Percentiles rank a stretch among this genome's conserved stretches.
These are phyloP conservation scores for Laothoe populi DNA, from an alignment of 2,888 invertebrate genomes.

Conservation along the genomic window DNA sequence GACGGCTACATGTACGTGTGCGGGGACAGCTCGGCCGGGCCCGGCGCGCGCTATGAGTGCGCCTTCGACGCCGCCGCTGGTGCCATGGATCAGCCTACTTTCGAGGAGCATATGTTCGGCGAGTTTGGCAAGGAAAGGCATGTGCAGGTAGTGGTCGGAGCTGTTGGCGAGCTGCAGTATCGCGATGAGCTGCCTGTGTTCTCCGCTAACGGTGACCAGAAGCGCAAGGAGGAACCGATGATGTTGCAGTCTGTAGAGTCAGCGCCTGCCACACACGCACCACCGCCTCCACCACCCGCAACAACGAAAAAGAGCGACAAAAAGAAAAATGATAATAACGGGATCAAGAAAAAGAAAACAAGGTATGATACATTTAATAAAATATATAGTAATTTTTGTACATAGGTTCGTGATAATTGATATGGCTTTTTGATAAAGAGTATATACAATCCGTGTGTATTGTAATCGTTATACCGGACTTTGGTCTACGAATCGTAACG, in stretches of 20 bases:
- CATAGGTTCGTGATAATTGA: neutral
- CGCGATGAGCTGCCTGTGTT: slow-evolving; percentile 75
- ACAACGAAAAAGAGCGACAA: slow-evolving; percentile 89
- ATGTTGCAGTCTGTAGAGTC: slow-evolving; percentile 69
- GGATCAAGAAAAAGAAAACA: slow-evolving; percentile 96
- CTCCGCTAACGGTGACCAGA: slow-evolving; percentile 54
- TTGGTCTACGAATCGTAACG: neutral
- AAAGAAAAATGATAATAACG: slow-evolving; percentile 93
- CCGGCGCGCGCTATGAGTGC: slow-evolving; percentile 74
- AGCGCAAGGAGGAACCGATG: slow-evolving; percentile 75
- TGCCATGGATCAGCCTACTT: slow-evolving; percentile 87
- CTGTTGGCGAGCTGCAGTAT: slow-evolving; percentile 81
- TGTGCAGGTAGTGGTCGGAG: slow-evolving; percentile 78
- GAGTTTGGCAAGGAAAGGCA: slow-evolving; percentile 88
- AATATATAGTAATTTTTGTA: neutral
- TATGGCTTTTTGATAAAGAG: neutral
- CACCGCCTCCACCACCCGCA: slow-evolving; percentile 69
- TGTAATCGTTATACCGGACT: neutral
- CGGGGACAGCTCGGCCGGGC: slow-evolving; percentile 62
- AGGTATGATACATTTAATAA: slow-evolving; percentile 82
- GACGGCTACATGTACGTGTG: slow-evolving; percentile 81
- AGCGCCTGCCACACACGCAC: slow-evolving; percentile 60
- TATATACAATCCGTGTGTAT: neutral
- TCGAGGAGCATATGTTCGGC: slow-evolving; percentile 92
- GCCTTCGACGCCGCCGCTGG: slow-evolving; percentile 65